These are phyloP conservation scores for Cyanoderma ruficeps DNA, from an alignment of 2,113 vertebrate species.

Conservation along the genomic window DNA sequence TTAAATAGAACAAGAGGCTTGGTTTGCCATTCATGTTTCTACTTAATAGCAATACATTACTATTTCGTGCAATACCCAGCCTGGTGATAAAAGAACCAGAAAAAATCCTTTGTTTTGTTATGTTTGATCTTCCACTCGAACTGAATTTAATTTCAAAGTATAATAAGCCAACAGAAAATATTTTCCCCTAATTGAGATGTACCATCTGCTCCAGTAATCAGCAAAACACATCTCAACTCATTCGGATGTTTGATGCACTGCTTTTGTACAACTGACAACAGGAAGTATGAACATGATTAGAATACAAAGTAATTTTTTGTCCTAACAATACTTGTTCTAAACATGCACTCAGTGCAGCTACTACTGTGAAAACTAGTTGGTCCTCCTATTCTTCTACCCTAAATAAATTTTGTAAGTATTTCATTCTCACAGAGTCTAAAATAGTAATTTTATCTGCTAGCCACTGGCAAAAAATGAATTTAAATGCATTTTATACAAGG, in stretches of 20 bases:
- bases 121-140: slow-evolving; percentile 58
- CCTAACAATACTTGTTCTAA: neutral
- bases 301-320: slow-evolving; percentile 37
- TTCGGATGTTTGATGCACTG: slow-evolving; percentile 56
- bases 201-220: slow-evolving; percentile 68
- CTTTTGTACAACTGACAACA: slow-evolving; percentile 49
- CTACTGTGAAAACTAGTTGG: neutral
- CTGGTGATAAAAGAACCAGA: slow-evolving; percentile 7
- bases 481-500: neutral
- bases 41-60: neutral
- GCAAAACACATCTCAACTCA: slow-evolving; percentile 58
- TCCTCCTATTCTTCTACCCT: neutral
- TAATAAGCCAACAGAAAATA: slow-evolving; percentile 64
- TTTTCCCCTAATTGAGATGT: slow-evolving; percentile 61
- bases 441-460: neutral
- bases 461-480: neutral
- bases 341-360: neutral
- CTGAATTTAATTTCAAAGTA: slow-evolving; percentile 62
- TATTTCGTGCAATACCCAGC: neutral
- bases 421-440: neutral
- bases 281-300: slow-evolving; percentile 38
- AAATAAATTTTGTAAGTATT: neutral
- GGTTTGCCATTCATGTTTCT: neutral
- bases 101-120: slow-evolving; percentile 37
- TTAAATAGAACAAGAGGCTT: neutral